A percentile compares a stretch with the other conserved stretches of the same genome.
Conservation (phyloP, 2,888 invertebrate species). For the Ochropleura leucogaster region DNA sequence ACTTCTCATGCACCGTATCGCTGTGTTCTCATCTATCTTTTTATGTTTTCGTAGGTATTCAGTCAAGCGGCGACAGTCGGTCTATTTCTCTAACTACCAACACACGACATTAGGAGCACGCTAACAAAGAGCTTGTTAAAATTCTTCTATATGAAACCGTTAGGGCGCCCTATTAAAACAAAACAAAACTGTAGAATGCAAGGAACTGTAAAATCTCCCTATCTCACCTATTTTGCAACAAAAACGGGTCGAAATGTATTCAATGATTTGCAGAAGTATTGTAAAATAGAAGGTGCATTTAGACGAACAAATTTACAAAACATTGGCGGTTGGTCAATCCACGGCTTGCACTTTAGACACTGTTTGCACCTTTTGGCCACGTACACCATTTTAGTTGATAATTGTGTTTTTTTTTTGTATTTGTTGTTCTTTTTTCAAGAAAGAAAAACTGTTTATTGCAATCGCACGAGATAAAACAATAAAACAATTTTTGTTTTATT, state of each 20-base stretch:
- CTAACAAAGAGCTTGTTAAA: conserved; percentile 88
- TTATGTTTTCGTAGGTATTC: conserved; percentile 58
- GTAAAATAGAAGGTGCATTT: conserved; percentile 31
- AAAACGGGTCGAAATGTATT: conserved; percentile 37
- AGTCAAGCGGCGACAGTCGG: conserved; percentile 61
- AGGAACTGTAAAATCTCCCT: conserved; percentile 51
- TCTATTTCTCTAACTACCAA: conserved; percentile 63
- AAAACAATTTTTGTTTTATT: too few relatives aligned
- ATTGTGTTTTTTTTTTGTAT: too few relatives aligned
- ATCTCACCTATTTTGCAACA: conserved; percentile 49
- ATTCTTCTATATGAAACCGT: conserved; percentile 81
- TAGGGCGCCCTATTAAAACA: conserved; percentile 79
- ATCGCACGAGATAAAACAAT: too few relatives aligned
- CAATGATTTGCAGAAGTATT: conserved; percentile 27
- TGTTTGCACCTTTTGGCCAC: conserved; percentile 10
- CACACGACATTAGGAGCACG: conserved; percentile 71
- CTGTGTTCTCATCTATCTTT: conserved; percentile 52
- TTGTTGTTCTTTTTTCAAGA: too few relatives aligned
- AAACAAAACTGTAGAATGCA: conserved; percentile 75
- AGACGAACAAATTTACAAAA: conserved; percentile 29
- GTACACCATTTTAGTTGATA: too few relatives aligned
- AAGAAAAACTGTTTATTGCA: too few relatives aligned
- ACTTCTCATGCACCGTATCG: conserved; percentile 46
- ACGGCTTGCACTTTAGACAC: conserved; percentile 31
- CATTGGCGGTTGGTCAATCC: conserved; percentile 49